Percentiles rank a stretch among this genome's conserved stretches.
Conservation (phyloP, 2,113 vertebrate species). For the Crotalus horridus region DNA sequence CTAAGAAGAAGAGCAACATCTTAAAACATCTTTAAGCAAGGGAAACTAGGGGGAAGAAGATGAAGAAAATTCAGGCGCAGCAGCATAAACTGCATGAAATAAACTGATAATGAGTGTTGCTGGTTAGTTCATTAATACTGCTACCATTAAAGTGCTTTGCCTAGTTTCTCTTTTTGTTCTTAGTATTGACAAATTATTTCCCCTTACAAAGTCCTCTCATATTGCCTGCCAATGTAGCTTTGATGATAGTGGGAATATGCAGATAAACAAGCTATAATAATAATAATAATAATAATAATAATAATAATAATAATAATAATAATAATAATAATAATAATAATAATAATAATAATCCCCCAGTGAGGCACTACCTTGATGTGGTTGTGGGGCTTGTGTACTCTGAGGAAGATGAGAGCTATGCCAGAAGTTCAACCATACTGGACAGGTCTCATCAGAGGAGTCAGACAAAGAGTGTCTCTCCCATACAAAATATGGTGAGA, state of each 20-base stretch:
- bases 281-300: no score
- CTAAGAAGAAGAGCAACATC: not conserved
- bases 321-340: no score
- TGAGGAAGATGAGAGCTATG: no score
- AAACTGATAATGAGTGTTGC: not conserved
- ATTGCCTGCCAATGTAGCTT: not conserved
- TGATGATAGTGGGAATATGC: not conserved
- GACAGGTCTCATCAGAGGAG: no score
- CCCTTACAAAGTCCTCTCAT: not conserved
- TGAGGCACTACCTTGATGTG: no score
- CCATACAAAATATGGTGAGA: no score
- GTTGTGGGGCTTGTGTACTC: no score
- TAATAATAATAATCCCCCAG: no score
- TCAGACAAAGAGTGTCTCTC: no score
- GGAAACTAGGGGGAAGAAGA: conserved; percentile 10
- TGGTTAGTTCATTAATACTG: not conserved
- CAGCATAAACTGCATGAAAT: not conserved
- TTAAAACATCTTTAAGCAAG: conserved; percentile 16
- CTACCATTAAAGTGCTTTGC: not conserved
- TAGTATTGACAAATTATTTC: not conserved
- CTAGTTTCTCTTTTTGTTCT: not conserved
- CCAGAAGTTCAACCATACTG: no score
- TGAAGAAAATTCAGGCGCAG: not conserved
- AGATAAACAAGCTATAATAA: not conserved
- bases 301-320: not conserved